Base-by-base conservation (phyloP, 2,797 vertebrate genomes). In the Enteromius argenteus region DNA sequence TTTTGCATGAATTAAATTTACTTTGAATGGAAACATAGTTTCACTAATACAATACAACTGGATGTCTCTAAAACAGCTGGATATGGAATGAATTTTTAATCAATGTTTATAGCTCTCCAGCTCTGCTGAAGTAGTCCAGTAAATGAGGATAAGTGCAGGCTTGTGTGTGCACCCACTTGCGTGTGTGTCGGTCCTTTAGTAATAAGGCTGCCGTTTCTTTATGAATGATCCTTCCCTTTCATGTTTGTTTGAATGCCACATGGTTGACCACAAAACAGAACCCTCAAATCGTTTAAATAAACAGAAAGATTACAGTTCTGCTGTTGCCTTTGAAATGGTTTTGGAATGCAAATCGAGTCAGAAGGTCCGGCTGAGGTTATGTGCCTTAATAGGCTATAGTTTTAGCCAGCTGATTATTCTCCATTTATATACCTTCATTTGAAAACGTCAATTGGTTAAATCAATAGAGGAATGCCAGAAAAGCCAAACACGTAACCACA, bases 241-340 rank as follows among this genome's bases (percentile, higher is more conserved):
- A 94, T 93, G 90, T 91, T 85, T 86, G 90, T 91, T 84, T 86
- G 90, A 84, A 86, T 86, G 85, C 91, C 92, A 92, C 92, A 93
- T 91, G 92, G 88, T 88, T 89, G 88, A 93, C 94, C 93, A 92
- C 93, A 93, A 90, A 90, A 84, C 93, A 89, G 88, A 90, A 91
- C 87, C 81, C 86, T 92, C 89, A 94, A 91, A 91, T 91, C 90
- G 90, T 89, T 87, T 91, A 93, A 95, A 93, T 93, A 95, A 95
- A 94, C 94, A 90, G 80, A 81, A 81, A 82, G 87, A 93, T 92
- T 89, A 87, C 89, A n/a, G 9, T 86, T 77, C 39, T 80, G 84
- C 64, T 64, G 60, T 87, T 91, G 84, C 71, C 87, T 94, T 92
- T 91, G 85, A 92, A 92, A 86, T 62, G 30, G 75, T 85, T 88